These are phyloP conservation scores for Ailurus styani DNA, from an alignment of 2,113 vertebrate species.

Conservation along the genomic window DNA sequence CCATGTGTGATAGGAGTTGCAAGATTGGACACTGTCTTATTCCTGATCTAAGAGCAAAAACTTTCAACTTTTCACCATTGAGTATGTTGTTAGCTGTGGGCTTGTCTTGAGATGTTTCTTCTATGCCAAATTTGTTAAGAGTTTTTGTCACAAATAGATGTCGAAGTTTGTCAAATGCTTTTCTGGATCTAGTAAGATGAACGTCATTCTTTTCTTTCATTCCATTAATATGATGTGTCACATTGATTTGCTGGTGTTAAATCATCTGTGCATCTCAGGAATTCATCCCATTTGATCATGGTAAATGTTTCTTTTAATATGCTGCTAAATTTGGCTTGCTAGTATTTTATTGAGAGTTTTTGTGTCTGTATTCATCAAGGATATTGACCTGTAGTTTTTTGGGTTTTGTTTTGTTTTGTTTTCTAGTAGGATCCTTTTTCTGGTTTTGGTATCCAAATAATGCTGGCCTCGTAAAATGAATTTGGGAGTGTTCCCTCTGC, in stretches of 20 bases:
- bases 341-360: neutral
- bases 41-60: neutral
- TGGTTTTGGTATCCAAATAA: neutral
- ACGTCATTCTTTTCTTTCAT: neutral
- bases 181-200: neutral
- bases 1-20: neutral
- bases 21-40: neutral
- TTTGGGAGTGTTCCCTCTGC: neutral
- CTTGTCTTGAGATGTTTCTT: neutral
- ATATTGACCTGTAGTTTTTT: neutral
- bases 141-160: neutral
- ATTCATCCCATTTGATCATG: neutral
- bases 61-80: neutral
- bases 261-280: neutral
- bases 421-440: neutral
- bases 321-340: neutral
- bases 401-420: neutral
- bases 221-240: neutral
- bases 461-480: neutral
- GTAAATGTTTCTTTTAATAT: neutral
- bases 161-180: neutral
- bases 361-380: neutral
- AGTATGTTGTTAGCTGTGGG: neutral
- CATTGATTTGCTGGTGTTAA: neutral
- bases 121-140: neutral